Base-by-base conservation (phyloP, 2,888 invertebrate species). In the Eristalis intricaria region DNA sequence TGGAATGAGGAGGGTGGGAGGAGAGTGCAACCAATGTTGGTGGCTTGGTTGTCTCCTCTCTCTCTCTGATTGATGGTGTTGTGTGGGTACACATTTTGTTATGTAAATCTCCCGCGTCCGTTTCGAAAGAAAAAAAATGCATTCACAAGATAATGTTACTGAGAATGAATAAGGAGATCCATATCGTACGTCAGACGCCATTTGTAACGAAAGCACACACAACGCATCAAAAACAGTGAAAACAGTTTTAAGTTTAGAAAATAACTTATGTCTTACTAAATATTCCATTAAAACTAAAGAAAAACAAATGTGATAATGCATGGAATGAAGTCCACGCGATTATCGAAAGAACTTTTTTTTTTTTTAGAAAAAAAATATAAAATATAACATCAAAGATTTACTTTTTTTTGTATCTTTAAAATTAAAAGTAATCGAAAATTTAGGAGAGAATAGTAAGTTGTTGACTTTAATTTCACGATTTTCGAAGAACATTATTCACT, bases 201-300 rank as follows among this genome's bases (percentile, higher is more conserved):
- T 84, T 87, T 87, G 87, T 80, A 80, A 79, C 87, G 87, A 84
- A 79, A 79, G 87, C 87, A 87, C 79, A 43, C 43, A 87, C 87
- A 87, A 87, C 87, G 75, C 79, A 84, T 86, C 82, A 83, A 78
- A 83, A 86, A 82, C 83, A 79, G 75, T 69, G 75, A 84, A 83
- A 83, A 76, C 83, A 84, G 84, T 87, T 84, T 50, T n/a, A n/a
- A n/a, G n/a, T 83, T 87, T 69, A 87, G 86, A 86, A 86, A 83
- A 71, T 83, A 83, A 86, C 83, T 86, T 83, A 83, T 83, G 83
- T 83, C 71, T 84, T 87, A 87, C 79, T 79, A 84, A 87, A 73
- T 87, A 87, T 79, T 80, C 80, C 50, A 80, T 73, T 87, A 84
- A 84, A 87, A 87, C 87, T 87, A 87, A 87, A 87, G 84, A 87